Base-by-base conservation (phyloP, 2,888 invertebrate genomes). In the Amphipyra berbera region DNA sequence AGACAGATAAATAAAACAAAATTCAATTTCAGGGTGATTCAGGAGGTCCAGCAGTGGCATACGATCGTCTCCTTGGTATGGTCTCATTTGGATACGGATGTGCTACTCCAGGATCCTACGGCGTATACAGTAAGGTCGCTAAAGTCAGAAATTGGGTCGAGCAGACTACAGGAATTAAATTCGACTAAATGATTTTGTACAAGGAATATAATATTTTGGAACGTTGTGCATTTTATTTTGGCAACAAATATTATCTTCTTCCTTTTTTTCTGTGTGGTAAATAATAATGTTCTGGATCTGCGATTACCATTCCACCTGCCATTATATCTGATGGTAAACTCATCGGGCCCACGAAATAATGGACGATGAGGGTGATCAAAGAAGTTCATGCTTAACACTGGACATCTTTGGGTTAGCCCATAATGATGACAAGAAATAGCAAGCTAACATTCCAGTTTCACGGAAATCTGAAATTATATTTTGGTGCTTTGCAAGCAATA, bases 51-150 rank as follows among this genome's bases (percentile, higher is more conserved):
- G 92, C 94, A 0, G 93, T 92, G 0, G 69, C 89, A 0, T 79
- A 90, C 49, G 92, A 90, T 40, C 84, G 90, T 0, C 88, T 95
- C 0, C 72, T 95, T 0, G 95, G 95, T 13, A 90, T 94, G 88
- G 93, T 95, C 0, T 95, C 95, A 0, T 95, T 95, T 13, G 95
- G 95, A 0, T 94, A 94, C 44, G 95, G 95, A 0, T 95, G 95
- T 52, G 95, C 94, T 0, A 93, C 92, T 0, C 92, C 94, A 1
- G 92, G 91, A 0, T 88, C 94, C 0, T 95, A 86, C 30, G 95
- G 94, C 0, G 94, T 95, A 0, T 95, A 95, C 85, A 90, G 93
- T 75, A 95, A 93, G 62, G 83, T 95, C 1, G 90, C 94, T 0
- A 91, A 90, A 68, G 91, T 94, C n/a, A 82, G 93, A 9, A 46